Base-by-base conservation (phyloP, 1,140 invertebrate species). In the Melitaea cinxia region DNA sequence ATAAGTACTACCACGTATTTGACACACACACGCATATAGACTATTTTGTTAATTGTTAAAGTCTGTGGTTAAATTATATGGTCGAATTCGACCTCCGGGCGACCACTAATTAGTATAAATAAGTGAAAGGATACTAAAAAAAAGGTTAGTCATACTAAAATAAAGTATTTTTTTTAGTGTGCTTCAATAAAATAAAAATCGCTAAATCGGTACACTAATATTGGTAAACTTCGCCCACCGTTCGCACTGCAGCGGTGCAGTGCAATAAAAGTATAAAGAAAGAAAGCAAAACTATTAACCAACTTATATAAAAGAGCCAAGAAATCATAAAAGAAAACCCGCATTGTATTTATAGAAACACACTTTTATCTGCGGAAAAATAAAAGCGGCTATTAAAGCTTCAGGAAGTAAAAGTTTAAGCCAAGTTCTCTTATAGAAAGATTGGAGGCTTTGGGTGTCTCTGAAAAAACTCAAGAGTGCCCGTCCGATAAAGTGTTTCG, bases 401-500 rank as follows among this genome's bases (percentile, higher is more conserved):
- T 53, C 63, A 70, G 74, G 76, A 82, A 80, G 73, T 64, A 77
- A 84, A 86, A 87, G 77, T 87, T 87, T 82, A 77, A 78, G 77
- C 66, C 72, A 73, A 80, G 70, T 80, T 78, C 69, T 73, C 75
- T 75, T 78, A 70, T 73, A 76, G 68, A 67, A 75, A 77, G 74
- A 82, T 82, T 77, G 73, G 59, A 69, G 68, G 82, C 72, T 83
- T 84, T 74, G 78, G 80, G 77, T 85, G 80, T 83, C 72, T 78
- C 66, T 75, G 75, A 78, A 80, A 82, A 82, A 83, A 80, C 58
- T 82, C 80, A 58, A 57, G 39, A 62, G 50, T 58, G 68, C 65
- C n/a, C 57, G 52, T 70, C 70, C 67, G 83, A 82, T 86, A 85
- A 86, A 82, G 83, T 82, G 77, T 82, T 84, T 80, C 66, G 75